Conservation (phyloP, 1,140 invertebrate species). For the Trichoplusia ni region DNA sequence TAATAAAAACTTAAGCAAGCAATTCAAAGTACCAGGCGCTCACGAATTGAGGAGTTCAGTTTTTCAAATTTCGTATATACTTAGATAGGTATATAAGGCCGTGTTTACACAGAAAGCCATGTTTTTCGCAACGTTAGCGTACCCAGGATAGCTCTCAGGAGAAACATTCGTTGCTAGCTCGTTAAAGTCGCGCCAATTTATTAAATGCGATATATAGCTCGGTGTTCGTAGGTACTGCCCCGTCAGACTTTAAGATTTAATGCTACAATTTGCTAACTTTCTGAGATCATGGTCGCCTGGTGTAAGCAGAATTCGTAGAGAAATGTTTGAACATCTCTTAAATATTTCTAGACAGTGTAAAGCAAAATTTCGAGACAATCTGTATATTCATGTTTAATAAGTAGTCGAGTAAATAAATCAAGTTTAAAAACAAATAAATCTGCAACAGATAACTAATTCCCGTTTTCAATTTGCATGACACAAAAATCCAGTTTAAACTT, state of each 20-base stretch:
- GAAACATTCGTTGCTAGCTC: slow-evolving; percentile 45
- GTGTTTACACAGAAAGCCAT: slow-evolving; percentile 19
- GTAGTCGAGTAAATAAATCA: too few relatives aligned
- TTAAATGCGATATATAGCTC: slow-evolving; percentile 45
- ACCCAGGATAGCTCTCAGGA: slow-evolving; percentile 40
- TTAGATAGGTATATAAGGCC: slow-evolving; percentile 20
- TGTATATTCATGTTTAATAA: too few relatives aligned
- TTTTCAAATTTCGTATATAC: too few relatives aligned
- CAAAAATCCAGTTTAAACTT: background rate
- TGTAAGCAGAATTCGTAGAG: background rate
- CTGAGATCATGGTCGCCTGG: slow-evolving; percentile 10
- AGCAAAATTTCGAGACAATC: too few relatives aligned
- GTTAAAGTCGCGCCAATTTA: slow-evolving; percentile 49
- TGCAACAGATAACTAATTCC: background rate
- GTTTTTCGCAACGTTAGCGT: slow-evolving; percentile 28
- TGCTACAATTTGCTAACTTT: slow-evolving; percentile 21
- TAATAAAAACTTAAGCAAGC: slow-evolving; percentile 1
- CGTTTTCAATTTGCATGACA: background rate
- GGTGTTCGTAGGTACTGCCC: background rate
- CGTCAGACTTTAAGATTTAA: slow-evolving; percentile 27
- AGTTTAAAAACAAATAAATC: too few relatives aligned
- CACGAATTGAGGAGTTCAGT: slow-evolving; percentile 8
- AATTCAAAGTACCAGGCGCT: slow-evolving; percentile 1
- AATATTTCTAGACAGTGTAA: too few relatives aligned
- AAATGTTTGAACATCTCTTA: too few relatives aligned